Evolutionary conservation across 2,797 vertebrate species (phyloP).

Genomic region (Artibeus lituratus): DNA sequence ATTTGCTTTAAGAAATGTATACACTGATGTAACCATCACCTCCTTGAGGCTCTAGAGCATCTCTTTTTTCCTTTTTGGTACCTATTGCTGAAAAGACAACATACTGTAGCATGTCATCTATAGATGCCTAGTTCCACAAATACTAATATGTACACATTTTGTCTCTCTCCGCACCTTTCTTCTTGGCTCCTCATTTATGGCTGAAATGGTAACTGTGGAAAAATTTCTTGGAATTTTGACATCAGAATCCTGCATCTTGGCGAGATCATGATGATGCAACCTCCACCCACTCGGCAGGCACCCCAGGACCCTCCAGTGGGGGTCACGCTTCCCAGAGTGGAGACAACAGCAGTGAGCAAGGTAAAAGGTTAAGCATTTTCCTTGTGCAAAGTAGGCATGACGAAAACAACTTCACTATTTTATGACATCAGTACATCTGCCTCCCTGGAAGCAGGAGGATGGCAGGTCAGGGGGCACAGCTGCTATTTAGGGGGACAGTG

Average conservation of each 20-base stretch:
- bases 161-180: constrained; percentile 65
- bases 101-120: not conserved
- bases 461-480: constrained; percentile 74
- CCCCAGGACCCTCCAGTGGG: constrained; percentile 98
- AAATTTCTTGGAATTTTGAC: constrained; percentile 83
- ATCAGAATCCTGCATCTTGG: constrained; percentile 99
- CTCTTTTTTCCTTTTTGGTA: not conserved
- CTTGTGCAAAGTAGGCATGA: constrained; percentile 80
- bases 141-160: constrained; percentile 86
- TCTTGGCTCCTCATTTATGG: constrained; percentile 82
- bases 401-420: constrained; percentile 81
- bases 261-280: constrained; percentile 99
- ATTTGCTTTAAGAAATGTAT: not conserved
- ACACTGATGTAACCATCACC: not conserved
- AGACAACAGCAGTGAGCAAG: constrained; percentile 99
- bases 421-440: constrained; percentile 78
- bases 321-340: constrained; percentile 99
- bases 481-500: constrained; percentile 74
- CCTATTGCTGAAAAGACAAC: not conserved
- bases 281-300: constrained; percentile 99
- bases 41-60: not conserved
- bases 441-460: constrained; percentile 78
- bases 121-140: constrained; percentile 77
- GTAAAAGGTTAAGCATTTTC: constrained; percentile 89
- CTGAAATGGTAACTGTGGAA: constrained; percentile 83